phyloP scores from a whole-genome alignment of 2,888 invertebrate species.

The Salticus scenicus region DNA sequence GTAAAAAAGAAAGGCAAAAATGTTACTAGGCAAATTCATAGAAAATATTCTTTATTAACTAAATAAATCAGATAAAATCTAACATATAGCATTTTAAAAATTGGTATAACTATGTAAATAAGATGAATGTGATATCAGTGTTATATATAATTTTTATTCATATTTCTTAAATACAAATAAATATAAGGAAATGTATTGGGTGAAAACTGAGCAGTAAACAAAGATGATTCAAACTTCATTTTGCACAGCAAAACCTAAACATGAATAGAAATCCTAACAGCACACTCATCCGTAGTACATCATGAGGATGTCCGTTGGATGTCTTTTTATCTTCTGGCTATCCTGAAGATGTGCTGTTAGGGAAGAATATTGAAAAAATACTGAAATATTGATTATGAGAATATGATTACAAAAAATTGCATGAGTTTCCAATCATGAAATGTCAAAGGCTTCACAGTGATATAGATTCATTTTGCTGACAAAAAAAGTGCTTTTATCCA shows the following conservation, averaged over 20 bases:
- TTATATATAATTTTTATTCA: slow-evolving; percentile 8
- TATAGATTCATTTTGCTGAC: not conserved
- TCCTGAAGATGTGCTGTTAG: too few species aligned
- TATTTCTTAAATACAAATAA: slow-evolving; percentile 59
- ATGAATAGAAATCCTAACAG: not conserved
- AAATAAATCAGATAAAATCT: too few species aligned
- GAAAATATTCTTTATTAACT: too few species aligned
- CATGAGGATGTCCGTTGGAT: too few species aligned
- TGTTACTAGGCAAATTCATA: too few species aligned
- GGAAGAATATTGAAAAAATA: slow-evolving; percentile 46
- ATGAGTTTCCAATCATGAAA: not conserved
- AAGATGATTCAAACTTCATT: slow-evolving; percentile 23
- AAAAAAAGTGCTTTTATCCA: too few species aligned
- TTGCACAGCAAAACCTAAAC: slow-evolving; percentile 25
- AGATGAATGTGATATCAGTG: not conserved
- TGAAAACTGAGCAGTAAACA: slow-evolving; percentile 43
- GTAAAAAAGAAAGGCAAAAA: too few species aligned
- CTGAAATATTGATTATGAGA: slow-evolving; percentile 17
- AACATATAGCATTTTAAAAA: too few species aligned
- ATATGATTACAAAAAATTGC: slow-evolving; percentile 6
- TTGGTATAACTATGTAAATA: too few species aligned
- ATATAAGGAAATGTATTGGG: slow-evolving; percentile 41
- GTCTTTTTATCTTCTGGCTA: too few species aligned
- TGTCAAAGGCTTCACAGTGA: not conserved
- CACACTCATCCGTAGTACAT: too few species aligned